Base-by-base conservation (phyloP, 2,888 invertebrate species). In the Schrankia costaestrigalis region DNA sequence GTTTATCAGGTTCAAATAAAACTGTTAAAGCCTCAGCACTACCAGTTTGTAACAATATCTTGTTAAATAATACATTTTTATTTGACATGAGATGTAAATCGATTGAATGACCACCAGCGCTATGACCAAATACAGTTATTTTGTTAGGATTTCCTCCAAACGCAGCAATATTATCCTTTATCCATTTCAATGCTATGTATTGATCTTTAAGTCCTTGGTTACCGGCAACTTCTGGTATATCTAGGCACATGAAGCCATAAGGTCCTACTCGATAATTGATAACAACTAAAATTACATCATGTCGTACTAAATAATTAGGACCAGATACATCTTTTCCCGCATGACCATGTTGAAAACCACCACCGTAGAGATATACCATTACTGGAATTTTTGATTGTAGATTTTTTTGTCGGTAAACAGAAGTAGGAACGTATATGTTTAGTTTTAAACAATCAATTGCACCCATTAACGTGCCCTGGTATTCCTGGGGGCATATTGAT, bases 161-260 rank as follows among this genome's bases (percentile, higher is more conserved):
- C 3, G 46, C 42, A 26, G 30, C 42, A n/a, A 63, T 61, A 23
- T 63, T 61, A 3, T 46, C 22, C 31, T 50, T 54, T 9, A 63
- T 31, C 62, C 63, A 63, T 35, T 39, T 41, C 1, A 63, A 32
- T n/a, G 54, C 63, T 1, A 43, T 10, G 6, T 50, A 27, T 25
- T 62, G 62, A 32, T 63, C 63, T 43, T 51, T 60, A 0, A 63
- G 35, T 0, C 63, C 63, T 23, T 57, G 53, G 26, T 63, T 63
- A 1, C 62, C 63, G 3, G 57, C 43, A 2, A 56, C 41, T 14
- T 47, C 40, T 3, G 51, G 40, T 10, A 36, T 46, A 18, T 55
- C 51, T 0, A 61, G 35, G 15, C 60, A 58, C 57, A 63, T 55
- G 11, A 62, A 62, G 2, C 62, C 60, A 22, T 57, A 62, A 2